phyloP scores from a whole-genome alignment of 2,888 invertebrate genomes.

The Oegoconia quadripuncta region DNA sequence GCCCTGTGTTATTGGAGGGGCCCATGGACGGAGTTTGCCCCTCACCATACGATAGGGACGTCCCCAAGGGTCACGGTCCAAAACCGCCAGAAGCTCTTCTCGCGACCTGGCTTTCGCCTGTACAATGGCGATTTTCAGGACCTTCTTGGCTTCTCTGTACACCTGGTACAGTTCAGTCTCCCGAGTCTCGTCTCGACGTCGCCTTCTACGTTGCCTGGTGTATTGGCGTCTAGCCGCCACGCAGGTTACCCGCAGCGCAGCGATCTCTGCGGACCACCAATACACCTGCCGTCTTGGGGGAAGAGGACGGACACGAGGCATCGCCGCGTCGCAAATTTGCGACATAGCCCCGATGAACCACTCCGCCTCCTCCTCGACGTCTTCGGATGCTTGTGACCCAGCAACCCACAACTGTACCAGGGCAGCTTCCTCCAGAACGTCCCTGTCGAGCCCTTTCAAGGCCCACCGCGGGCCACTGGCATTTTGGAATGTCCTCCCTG shows the following conservation, averaged over 20 bases:
- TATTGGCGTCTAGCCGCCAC: constrained; percentile 13
- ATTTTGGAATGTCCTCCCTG: background rate
- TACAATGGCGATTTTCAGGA: background rate
- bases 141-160: background rate
- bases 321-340: constrained; percentile 11
- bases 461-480: constrained; percentile 7
- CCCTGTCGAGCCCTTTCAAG: background rate
- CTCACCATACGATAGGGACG: constrained; percentile 6
- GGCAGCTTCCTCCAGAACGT: background rate
- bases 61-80: constrained; percentile 5
- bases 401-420: background rate
- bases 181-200: background rate
- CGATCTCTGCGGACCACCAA: constrained; percentile 16
- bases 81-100: background rate
- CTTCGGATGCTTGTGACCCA: background rate
- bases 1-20: background rate
- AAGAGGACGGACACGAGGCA: constrained; percentile 4
- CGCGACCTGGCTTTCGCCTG: background rate
- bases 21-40: constrained; percentile 5
- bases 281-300: constrained; percentile 8
- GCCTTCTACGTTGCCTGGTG: constrained; percentile 7
- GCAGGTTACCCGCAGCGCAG: constrained; percentile 8
- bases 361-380: background rate
- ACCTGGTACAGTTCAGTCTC: background rate
- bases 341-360: background rate